phyloP scores from a whole-genome alignment of 37 sponge, comb jelly and placozoan species.

The Haliclona indistincta region DNA sequence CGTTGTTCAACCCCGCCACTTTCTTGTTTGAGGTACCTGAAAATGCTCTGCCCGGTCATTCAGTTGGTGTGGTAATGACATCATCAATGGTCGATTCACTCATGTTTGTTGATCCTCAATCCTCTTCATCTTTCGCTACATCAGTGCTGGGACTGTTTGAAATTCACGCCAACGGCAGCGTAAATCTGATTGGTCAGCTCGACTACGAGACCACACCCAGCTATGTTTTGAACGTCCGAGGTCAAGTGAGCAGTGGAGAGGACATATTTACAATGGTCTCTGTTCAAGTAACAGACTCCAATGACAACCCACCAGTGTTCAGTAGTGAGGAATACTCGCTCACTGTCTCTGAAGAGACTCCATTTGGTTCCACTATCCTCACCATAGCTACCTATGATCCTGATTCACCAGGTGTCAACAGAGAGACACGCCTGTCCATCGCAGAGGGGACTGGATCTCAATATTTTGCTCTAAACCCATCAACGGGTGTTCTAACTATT shows the following conservation, averaged over 20 bases:
- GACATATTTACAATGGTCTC: slow-evolving; percentile 43
- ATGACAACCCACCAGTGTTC: slow-evolving; percentile 71
- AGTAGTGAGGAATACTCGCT: slow-evolving; percentile 24
- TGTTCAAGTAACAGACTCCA: slow-evolving; percentile 52
- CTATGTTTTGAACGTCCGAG: slow-evolving; percentile 33
- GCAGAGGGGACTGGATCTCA: slow-evolving; percentile 11
- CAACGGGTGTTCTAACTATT: slow-evolving; percentile 40
- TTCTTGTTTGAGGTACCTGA: slow-evolving; percentile 7
- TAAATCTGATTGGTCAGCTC: slow-evolving; percentile 25
- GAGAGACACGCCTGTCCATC: slow-evolving; percentile 12
- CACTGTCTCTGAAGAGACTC: slow-evolving; percentile 41
- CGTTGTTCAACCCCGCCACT: slow-evolving; percentile 14
- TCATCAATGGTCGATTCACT: not conserved
- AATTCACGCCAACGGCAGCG: slow-evolving; percentile 2
- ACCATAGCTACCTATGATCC: slow-evolving; percentile 61
- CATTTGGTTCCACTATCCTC: slow-evolving; percentile 35
- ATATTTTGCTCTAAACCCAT: slow-evolving; percentile 40
- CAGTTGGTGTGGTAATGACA: not conserved
- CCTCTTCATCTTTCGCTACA: not conserved
- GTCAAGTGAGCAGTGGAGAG: not conserved
- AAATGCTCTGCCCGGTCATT: too few species aligned
- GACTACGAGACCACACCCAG: slow-evolving; percentile 24
- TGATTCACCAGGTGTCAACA: slow-evolving; percentile 36
- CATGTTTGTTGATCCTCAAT: not conserved
- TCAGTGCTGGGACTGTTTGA: not conserved